Conservation (phyloP, 2,113 vertebrate genomes). For the Chionomys nivalis region DNA sequence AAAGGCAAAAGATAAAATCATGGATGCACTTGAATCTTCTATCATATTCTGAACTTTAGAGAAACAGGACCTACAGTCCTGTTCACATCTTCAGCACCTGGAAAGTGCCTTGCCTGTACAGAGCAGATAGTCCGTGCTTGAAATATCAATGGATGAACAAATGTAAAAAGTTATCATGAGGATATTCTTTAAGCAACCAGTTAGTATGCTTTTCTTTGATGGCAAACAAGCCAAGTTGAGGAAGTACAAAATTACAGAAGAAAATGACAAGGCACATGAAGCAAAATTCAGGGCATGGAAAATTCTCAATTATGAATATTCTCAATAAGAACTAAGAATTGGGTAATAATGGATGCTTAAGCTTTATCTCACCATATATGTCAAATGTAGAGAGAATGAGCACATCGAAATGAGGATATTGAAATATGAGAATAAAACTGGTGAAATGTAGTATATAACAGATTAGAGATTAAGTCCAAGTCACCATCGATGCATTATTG, state of each 20-base stretch:
- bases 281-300: neutral
- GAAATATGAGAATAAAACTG: neutral
- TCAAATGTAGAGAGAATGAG: neutral
- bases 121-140: neutral
- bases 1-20: neutral
- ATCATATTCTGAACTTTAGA: neutral
- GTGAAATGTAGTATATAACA: neutral
- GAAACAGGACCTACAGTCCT: neutral
- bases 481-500: neutral
- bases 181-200: neutral
- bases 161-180: neutral
- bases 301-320: neutral
- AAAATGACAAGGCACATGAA: neutral
- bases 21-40: neutral
- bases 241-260: neutral
- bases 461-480: neutral
- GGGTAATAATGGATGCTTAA: neutral
- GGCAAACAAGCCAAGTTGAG: neutral
- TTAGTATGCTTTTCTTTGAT: neutral
- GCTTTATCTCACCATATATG: neutral
- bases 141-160: neutral
- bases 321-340: neutral
- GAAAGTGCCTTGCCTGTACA: neutral
- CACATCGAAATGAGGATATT: neutral
- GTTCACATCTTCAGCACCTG: neutral